phyloP scores from a whole-genome alignment of 1,140 invertebrate genomes.

The Macrostomum lignano region DNA sequence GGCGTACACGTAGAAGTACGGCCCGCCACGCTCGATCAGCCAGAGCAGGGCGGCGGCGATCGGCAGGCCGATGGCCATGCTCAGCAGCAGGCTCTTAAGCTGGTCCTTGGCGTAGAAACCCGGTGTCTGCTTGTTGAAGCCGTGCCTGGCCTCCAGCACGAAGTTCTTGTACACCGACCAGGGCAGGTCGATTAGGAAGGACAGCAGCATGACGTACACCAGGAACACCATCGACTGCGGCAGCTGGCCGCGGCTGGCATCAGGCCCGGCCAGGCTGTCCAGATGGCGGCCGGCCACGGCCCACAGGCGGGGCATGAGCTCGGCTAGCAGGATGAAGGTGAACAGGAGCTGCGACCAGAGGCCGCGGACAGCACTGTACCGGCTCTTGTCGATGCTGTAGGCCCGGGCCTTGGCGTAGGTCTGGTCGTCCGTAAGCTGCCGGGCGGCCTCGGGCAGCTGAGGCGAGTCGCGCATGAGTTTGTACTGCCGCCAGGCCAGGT shows the following conservation, averaged over 20 bases:
- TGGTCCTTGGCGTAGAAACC: constrained; percentile 78
- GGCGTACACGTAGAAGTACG: constrained; percentile 75
- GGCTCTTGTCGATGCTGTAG: constrained; percentile 1
- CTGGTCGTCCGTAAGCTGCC: neutral
- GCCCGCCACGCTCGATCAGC: constrained; percentile 47
- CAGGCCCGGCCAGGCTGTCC: neutral
- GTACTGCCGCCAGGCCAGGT: neutral
- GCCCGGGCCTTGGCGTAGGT: neutral
- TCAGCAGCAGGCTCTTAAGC: constrained; percentile 52
- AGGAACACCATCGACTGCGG: constrained; percentile 39
- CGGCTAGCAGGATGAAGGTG: neutral
- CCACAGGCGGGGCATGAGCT: neutral
- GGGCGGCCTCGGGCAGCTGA: neutral
- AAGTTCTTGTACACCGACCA: constrained; percentile 65
- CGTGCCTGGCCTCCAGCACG: constrained; percentile 77
- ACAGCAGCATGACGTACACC: constrained; percentile 39
- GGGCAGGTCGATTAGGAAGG: constrained; percentile 45
- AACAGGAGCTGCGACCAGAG: neutral
- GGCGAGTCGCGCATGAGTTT: neutral
- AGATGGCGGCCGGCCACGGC: neutral
- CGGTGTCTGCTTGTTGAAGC: constrained; percentile 79
- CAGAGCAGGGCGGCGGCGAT: constrained; percentile 49
- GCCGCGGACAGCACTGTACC: neutral
- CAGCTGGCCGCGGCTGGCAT: neutral
- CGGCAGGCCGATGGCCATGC: constrained; percentile 44